Base-by-base conservation (phyloP, 2,113 vertebrate species). In the Cairina moschata region DNA sequence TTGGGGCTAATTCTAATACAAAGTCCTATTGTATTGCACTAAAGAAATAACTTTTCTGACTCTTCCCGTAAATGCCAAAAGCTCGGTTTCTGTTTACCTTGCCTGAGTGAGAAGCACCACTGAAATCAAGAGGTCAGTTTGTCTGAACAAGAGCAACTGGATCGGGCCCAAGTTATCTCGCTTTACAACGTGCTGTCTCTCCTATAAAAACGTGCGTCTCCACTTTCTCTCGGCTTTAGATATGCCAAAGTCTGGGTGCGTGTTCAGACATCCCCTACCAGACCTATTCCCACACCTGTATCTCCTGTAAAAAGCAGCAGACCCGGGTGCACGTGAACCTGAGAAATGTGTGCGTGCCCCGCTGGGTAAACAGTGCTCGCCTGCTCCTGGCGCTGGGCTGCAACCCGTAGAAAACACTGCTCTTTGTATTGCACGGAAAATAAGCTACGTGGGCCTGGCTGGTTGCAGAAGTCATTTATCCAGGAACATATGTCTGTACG, bases 401-500 rank as follows among this genome's bases (percentile, higher is more conserved):
- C 79, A 82, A 76, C 28, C 54, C 40, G 31, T 10, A 40, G 34
- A 58, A 88, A 91, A 88, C 0, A 34, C 82, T 23, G 52, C 65
- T 91, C 29, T 68, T 81, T 15, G 0, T 34, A 13, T 76, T 92
- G 75, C 67, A 78, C 67, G 90, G 93, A 91, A 91, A 95, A 93
- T 59, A 32, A 86, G 40, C 1, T 3, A 56, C 73, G 38, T 62
- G 91, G 92, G 44, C 36, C 88, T 90, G 90, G 92, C 92, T 84
- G 9, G 60, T 8, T 68, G 76, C 15, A 38, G 72, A 72, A 76
- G 40, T 3, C 54, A 22, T 82, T 93, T 90, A 44, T 95, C 85
- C 94, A 82, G 94, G 96, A 94, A 96, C 90, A 93, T 77, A 76
- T 44, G 80, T 91, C 95, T 93, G 95, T 90, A 72, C 4, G 11